A percentile compares a stretch with the other conserved stretches of the same genome.
Evolutionary conservation across 2,797 vertebrate genomes (phyloP).

Genomic region (Bucorvus abyssinicus): DNA sequence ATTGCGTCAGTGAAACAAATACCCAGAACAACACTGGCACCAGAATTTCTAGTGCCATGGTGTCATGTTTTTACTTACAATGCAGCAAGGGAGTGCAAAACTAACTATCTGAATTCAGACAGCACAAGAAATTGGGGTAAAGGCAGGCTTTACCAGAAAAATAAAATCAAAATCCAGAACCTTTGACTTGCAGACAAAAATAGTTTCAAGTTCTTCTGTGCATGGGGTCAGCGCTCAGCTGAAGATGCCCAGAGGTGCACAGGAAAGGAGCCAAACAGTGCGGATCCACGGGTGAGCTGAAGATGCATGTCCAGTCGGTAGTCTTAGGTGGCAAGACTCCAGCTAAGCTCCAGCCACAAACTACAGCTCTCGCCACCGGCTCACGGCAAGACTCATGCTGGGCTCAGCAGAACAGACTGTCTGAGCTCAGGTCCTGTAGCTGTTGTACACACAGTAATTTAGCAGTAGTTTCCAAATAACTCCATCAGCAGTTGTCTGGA

Average conservation of each 20-base stretch:
- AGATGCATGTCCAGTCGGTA: background rate
- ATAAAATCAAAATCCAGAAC: background rate
- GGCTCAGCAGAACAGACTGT: background rate
- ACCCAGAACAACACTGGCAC: background rate
- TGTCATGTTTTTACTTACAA: background rate
- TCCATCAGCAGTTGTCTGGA: background rate
- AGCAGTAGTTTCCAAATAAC: background rate
- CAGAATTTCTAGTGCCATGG: background rate
- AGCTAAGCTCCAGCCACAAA: background rate
- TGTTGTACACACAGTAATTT: background rate
- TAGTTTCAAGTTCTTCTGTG: background rate
- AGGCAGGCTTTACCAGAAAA: background rate
- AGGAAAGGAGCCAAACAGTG: background rate
- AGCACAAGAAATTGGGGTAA: background rate
- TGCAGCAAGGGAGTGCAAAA: background rate
- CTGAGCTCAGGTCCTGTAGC: background rate
- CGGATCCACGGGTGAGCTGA: background rate
- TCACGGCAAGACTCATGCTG: background rate
- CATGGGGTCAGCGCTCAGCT: background rate
- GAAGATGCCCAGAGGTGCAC: background rate
- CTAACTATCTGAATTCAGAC: background rate
- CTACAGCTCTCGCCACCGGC: background rate
- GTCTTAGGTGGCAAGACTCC: background rate
- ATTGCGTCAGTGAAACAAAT: background rate
- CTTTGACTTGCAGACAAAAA: background rate